A percentile compares a stretch with the other conserved stretches of the same genome.
Evolutionary conservation across 2,797 vertebrate genomes (phyloP).

Genomic region (Danio choprae): DNA sequence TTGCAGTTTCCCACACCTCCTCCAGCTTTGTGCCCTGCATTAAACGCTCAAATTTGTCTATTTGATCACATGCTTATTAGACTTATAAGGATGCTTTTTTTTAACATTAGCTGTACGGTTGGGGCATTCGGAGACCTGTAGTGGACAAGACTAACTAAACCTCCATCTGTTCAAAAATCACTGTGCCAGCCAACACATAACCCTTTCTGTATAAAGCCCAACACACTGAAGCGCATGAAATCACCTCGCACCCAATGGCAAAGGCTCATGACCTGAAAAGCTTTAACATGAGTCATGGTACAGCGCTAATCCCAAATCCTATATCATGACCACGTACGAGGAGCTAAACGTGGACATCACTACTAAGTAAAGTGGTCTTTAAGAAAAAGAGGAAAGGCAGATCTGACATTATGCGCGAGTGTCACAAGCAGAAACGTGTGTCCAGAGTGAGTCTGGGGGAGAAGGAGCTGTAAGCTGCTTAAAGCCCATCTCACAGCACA

Average conservation of each 20-base stretch:
- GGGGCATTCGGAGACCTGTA: conserved; percentile 56
- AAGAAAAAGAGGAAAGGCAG: not conserved
- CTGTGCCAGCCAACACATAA: conserved; percentile 37
- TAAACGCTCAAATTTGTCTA: conserved; percentile 9
- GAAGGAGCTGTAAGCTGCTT: conserved; percentile 43
- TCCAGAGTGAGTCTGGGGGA: conserved; percentile 34
- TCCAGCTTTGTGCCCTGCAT: not conserved
- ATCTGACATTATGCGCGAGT: not conserved
- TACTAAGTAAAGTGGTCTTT: not conserved
- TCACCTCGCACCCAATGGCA: not conserved
- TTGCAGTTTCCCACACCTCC: conserved; percentile 11
- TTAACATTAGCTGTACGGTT: conserved; percentile 38
- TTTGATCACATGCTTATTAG: no score
- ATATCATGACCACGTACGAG: not conserved
- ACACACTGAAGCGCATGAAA: not conserved
- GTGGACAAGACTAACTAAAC: conserved; percentile 70
- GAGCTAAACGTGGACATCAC: not conserved
- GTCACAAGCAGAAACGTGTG: not conserved
- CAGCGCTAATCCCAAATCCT: conserved; percentile 14
- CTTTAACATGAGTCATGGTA: conserved; percentile 23
- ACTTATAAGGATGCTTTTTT: conserved; percentile 6
- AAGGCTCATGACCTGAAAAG: conserved; percentile 19
- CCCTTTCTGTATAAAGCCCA: not conserved
- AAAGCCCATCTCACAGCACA: conserved; percentile 51
- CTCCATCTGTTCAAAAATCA: conserved; percentile 78